A percentile compares a stretch with the other conserved stretches of the same genome.
These are phyloP conservation scores for Cryptophagus acutangulus DNA, from an alignment of 2,888 invertebrate genomes.

Conservation along the genomic window DNA sequence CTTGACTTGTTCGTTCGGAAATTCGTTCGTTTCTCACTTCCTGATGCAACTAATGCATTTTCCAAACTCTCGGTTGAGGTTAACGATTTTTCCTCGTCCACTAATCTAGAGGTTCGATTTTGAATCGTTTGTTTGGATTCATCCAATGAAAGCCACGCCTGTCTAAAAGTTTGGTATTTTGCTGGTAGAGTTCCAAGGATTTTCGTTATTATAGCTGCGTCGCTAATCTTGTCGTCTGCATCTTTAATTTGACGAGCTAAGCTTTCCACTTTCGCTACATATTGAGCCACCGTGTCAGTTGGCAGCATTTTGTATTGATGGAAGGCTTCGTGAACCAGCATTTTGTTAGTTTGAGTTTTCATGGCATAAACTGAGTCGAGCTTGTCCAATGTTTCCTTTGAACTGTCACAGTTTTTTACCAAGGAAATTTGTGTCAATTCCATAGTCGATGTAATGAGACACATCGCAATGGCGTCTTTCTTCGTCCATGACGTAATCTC, in stretches of 20 bases:
- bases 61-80: background rate
- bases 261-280: constrained; percentile 31
- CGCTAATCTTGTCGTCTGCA: constrained; percentile 22
- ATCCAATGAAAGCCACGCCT: constrained; percentile 26
- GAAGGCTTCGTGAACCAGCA: constrained; percentile 27
- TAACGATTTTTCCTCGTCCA: constrained; percentile 23
- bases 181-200: constrained; percentile 21
- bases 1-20: background rate
- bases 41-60: background rate
- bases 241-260: constrained; percentile 27
- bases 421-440: constrained; percentile 21
- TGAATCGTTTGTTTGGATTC: constrained; percentile 23
- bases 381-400: constrained; percentile 25
- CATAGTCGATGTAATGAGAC: constrained; percentile 19
- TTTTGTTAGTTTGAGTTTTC: constrained; percentile 27
- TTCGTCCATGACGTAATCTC: too few relatives aligned
- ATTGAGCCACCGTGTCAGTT: constrained; percentile 29
- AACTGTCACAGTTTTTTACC: constrained; percentile 26
- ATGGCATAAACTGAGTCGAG: constrained; percentile 22
- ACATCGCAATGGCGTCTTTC: constrained; percentile 25
- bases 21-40: constrained; percentile 3
- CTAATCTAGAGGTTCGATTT: constrained; percentile 21
- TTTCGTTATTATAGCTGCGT: constrained; percentile 25
- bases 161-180: constrained; percentile 22
- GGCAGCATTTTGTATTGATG: constrained; percentile 26